These are phyloP conservation scores for Saccostrea glomerata DNA, from an alignment of 1,140 invertebrate species.

Conservation along the genomic window DNA sequence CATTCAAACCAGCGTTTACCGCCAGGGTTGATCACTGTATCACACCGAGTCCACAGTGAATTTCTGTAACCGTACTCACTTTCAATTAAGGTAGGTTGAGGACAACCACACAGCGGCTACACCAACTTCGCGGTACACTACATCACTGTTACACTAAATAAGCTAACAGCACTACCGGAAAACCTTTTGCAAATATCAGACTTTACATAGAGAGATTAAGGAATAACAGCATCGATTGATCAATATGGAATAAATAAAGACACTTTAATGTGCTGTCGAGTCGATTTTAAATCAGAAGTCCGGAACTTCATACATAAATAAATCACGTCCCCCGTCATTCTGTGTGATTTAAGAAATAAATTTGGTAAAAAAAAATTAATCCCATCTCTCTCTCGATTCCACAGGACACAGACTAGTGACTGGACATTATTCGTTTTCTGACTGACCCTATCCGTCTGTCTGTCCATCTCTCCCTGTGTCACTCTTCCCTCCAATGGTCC, in stretches of 20 bases:
- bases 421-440: background rate
- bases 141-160: background rate
- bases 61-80: background rate
- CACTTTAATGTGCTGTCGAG: slow-evolving; percentile 10
- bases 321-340: background rate
- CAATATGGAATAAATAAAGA: slow-evolving; percentile 33
- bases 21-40: background rate
- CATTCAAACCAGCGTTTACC: background rate
- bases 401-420: background rate
- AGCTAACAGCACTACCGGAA: background rate
- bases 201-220: slow-evolving; percentile 26
- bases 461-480: too few relatives aligned
- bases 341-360: background rate
- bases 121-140: background rate
- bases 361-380: background rate
- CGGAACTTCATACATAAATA: slow-evolving; percentile 22
- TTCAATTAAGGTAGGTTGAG: background rate
- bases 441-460: background rate
- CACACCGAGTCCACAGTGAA: background rate
- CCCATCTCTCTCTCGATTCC: background rate
- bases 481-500: too few relatives aligned
- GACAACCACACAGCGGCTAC: background rate
- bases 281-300: slow-evolving; percentile 10
- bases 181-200: slow-evolving; percentile 25
- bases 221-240: slow-evolving; percentile 24